Base-by-base conservation (phyloP, 2,113 vertebrate genomes). In the Formicarius rufipectus region DNA sequence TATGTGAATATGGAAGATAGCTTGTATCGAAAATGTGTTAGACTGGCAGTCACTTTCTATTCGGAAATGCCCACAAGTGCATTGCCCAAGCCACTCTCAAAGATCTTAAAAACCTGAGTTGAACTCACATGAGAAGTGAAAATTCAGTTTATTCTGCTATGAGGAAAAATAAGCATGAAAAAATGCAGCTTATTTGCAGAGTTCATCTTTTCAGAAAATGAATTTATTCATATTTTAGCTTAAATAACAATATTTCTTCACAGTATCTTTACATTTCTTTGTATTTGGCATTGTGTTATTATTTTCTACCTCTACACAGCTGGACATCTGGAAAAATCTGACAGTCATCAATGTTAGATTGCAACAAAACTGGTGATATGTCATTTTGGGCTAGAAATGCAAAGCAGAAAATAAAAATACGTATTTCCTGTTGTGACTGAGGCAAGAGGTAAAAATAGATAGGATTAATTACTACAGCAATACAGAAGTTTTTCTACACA, bases 321-420 rank as follows among this genome's bases (percentile, higher is more conserved):
- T 56, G 55, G 60, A 92, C 88, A 95, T 64, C 73, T 64, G 66
- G 56, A 86, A 94, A 94, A 96, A 96, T 52, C 40, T 52, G 64
- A 88, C 63, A 93, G 40, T 37, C 6, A 3, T 75, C 88, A 75
- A 45, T 12, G 64, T 42, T 62, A 53, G 37, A 68, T 35, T 81
- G 37, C 33, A 59, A 87, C 56, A 28, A 49, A 75, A 84, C 25
- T 17, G 6, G 12, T 64, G 87, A 74, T n/a, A 25, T 0, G 25
- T 3, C 86, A 92, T 81, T 90, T 83, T 81, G 78, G 71, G 52
- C 31, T 95, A 69, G 50, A 89, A 80, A 76, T 23, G 33, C 59
- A 73, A 87, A 87, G 78, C 55, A 84, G 62, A 63, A 91, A 92
- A 90, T 15, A 66, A 33, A 93, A 74, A 92, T 28, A 50, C 20